Conservation (phyloP, 2,888 invertebrate species). For the Panzeria rudis region DNA sequence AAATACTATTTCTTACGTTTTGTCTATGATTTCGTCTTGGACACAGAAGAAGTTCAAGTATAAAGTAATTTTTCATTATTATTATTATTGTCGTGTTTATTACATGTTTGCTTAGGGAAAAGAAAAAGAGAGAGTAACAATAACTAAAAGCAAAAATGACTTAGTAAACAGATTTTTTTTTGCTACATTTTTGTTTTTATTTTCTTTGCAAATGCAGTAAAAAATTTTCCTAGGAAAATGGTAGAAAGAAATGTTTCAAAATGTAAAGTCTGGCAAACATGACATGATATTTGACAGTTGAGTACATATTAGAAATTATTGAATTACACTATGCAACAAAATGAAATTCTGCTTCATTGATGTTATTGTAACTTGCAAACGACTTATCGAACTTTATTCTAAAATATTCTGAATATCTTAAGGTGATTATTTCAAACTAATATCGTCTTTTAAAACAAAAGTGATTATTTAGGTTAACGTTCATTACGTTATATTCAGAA, state of each 20-base stretch:
- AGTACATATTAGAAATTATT: too few relatives aligned
- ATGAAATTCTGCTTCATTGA: too few relatives aligned
- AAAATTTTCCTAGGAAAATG: background rate
- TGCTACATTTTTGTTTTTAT: background rate
- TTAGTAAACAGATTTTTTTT: slow-evolving; percentile 4
- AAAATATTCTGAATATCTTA: too few relatives aligned
- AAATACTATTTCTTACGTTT: slow-evolving; percentile 47
- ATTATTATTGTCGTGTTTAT: slow-evolving; percentile 56
- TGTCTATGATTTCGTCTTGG: background rate
- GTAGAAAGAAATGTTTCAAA: background rate
- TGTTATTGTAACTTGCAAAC: too few relatives aligned
- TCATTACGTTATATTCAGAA: too few relatives aligned
- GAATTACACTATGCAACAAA: too few relatives aligned
- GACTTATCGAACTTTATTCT: too few relatives aligned
- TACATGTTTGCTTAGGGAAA: slow-evolving; percentile 56
- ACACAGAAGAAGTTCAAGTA: slow-evolving; percentile 16
- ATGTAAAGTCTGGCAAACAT: background rate
- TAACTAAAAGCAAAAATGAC: slow-evolving; percentile 6
- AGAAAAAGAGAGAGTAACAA: slow-evolving; percentile 12
- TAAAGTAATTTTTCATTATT: slow-evolving; percentile 63
- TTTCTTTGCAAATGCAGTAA: background rate
- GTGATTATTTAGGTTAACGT: too few relatives aligned
- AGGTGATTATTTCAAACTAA: too few relatives aligned
- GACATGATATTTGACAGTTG: background rate
- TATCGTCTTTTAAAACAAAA: too few relatives aligned